Evolutionary conservation across 2,888 invertebrate species (phyloP), one percentile per base, ranked within the genome.

Genomic region (Periphyllus acericola): DNA sequence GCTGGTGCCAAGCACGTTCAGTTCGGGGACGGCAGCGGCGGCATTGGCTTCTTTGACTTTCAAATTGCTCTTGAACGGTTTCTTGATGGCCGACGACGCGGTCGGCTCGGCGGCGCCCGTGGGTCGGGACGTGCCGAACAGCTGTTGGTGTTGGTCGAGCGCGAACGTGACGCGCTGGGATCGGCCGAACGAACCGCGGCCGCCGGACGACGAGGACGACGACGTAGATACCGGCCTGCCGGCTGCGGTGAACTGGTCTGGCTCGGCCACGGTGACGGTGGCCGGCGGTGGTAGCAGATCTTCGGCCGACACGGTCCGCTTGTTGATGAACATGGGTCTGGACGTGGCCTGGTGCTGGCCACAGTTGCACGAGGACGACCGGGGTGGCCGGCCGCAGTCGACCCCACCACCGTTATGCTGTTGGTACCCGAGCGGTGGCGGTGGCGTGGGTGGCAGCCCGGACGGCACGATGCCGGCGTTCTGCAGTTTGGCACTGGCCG

Each of bases 121-220:
- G 9, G 85, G 1, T n/a, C 34, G 75, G 25, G 68, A 5, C 25
- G 78, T 36, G 32, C 25, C 66, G 34, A 46, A 75, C 40, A 80
- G 66, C 60, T 74, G 74, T 46, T 72, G 84, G 25, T 84, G 84
- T 90, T 90, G 91, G 89, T 91, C 90, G 87, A 91, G 90, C 89
- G 91, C 90, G 89, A 91, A 90, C 79, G 90, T 90, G 89, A 91
- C 90, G 85, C 90, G 90, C 68, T 91, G 90, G 32, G 90, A 90
- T 89, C 91, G 91, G 90, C 91, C 91, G 89, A 91, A 91, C 90
- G 90, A 90, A 89, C 90, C 90, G 89, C 91, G 90, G 89, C 90
- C 90, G 66, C 89, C 74, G 60, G 36, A 34, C 40, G 83, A 71
- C 55, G 83, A 36, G 8, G 84, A 85, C 89, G 76, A 90, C 90